Percentiles rank a stretch among this genome's conserved stretches.
Conservation (phyloP, 2,113 vertebrate genomes). For the Pluvianellus socialis region DNA sequence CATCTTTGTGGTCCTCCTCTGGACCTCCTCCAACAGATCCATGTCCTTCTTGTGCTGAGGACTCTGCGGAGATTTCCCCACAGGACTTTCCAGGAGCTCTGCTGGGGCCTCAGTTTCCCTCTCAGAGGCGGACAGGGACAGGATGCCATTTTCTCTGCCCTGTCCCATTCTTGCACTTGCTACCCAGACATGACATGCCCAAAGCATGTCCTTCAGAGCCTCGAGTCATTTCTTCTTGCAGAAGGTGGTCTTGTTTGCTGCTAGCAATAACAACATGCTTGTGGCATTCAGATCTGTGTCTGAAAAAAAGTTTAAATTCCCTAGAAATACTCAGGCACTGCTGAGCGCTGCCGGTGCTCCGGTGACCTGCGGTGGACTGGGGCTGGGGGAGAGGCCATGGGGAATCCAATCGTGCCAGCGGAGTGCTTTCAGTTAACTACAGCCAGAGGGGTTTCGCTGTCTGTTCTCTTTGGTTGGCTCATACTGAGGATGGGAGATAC, state of each 20-base stretch:
- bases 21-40: background rate
- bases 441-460: background rate
- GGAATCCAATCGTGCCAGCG: accelerated
- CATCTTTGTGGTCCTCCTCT: background rate
- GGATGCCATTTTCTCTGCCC: background rate
- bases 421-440: background rate
- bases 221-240: background rate
- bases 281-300: background rate
- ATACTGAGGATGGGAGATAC: background rate
- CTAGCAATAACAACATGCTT: background rate
- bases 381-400: background rate
- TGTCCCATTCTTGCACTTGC: background rate
- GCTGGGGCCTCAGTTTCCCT: background rate
- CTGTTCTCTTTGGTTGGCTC: background rate
- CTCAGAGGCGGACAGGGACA: background rate
- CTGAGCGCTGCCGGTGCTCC: background rate
- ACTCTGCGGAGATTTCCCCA: background rate
- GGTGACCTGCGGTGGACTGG: accelerated
- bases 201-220: background rate
- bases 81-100: background rate
- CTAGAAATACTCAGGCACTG: background rate
- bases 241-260: background rate
- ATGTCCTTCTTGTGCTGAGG: background rate
- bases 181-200: too few relatives aligned
- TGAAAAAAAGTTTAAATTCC: background rate